Conservation (phyloP, 2,888 invertebrate genomes). For the Drosophila picticornis region DNA sequence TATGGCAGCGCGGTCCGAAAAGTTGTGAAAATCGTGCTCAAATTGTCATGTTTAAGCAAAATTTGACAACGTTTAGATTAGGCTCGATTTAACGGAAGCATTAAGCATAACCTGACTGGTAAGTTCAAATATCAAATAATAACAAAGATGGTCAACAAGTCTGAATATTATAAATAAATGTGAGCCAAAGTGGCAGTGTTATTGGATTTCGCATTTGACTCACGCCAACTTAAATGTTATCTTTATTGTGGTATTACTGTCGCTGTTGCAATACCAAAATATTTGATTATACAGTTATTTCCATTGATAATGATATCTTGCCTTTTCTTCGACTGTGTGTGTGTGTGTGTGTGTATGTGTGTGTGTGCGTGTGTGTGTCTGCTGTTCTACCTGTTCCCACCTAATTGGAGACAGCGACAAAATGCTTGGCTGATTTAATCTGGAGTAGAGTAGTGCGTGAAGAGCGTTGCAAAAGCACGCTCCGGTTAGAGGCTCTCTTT, state of each 20-base stretch:
- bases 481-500: background rate
- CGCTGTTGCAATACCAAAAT: conserved; percentile 58
- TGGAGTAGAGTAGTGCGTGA: conserved; percentile 7
- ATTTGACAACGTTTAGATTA: background rate
- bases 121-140: background rate
- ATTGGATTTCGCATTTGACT: conserved; percentile 18
- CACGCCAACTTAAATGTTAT: conserved; percentile 30
- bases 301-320: conserved; percentile 73
- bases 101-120: background rate
- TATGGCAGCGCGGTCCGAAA: background rate
- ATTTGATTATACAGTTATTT: conserved; percentile 63
- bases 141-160: background rate
- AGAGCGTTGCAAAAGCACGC: conserved; percentile 3
- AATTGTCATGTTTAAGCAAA: background rate
- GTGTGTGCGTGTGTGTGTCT: conserved; percentile 17
- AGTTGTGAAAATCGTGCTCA: background rate
- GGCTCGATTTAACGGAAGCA: background rate
- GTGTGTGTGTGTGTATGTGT: conserved; percentile 3
- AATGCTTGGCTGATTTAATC: conserved; percentile 5
- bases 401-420: background rate
- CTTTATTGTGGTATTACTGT: conserved; percentile 35
- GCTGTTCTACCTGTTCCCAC: conserved; percentile 8
- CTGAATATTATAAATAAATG: background rate
- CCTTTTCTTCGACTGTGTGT: background rate
- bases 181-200: conserved; percentile 19